Base-by-base conservation (phyloP, 2,797 vertebrate species). In the Danio aesculapii region DNA sequence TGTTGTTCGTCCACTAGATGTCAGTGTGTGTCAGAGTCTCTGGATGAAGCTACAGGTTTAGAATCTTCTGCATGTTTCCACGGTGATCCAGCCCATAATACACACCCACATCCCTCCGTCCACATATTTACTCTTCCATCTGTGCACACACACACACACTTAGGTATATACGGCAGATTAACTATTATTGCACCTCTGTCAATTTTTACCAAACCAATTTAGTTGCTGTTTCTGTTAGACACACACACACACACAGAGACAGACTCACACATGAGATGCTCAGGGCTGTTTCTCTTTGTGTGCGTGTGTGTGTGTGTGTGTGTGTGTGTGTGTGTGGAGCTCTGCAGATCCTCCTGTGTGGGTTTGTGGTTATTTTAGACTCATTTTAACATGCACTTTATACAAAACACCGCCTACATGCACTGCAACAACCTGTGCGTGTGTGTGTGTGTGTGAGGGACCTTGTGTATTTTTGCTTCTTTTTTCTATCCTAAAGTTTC, bases 1-100 rank as follows among this genome's bases (percentile, higher is more conserved):
- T 50, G 6, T 44, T n/a, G 3, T 57, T 30, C 6, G 49, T 62
- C 79, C 84, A 75, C 79, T 85, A 85, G 79, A 85, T 81, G 84
- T 79, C 81, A 81, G 63, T 83, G 47, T 77, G 69, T 13, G 14
- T 77, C 58, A 71, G 59, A 46, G 4, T 19, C 57, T 70, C 41
- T 43, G 13, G 5, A 12, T 68, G 47, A 49, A 57, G 13, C 57
- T 49, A 55, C 30, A 70, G 21, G 39, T 73, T 21, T 68, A 59
- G 19, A 78, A 59, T 59, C n/a, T 39, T 79, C 46, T 50, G 8
- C 30, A 44, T 8, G 11, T 55, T 79, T 13, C 58, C 58, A 79
- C 6, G 9, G 46, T 5, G 17, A 79, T 79, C 57, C 7, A 79
- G 14, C 58, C 59, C 73, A 77, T 81, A 76, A 76, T 76, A 81